Percentiles rank a stretch among this genome's conserved stretches.
phyloP scores from a whole-genome alignment of 2,113 vertebrate species.

The Charina bottae region DNA sequence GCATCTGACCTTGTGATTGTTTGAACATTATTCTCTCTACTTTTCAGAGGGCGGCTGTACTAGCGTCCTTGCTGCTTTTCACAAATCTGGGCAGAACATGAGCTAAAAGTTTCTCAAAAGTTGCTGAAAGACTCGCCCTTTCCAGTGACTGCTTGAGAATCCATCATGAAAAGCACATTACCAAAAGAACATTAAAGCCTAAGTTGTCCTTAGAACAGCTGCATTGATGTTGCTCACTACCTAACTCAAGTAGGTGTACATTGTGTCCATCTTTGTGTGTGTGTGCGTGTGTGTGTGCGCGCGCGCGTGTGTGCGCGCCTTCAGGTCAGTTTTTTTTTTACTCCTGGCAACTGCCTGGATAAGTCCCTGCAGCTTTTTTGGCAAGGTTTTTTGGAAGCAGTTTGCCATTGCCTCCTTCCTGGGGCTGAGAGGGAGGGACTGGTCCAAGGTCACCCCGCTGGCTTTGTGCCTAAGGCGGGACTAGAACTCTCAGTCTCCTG shows the following conservation, averaged over 20 bases:
- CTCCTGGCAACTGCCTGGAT: background rate
- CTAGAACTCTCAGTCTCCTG: background rate
- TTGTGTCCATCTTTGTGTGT: background rate
- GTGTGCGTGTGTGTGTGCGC: no score
- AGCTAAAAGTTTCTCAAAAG: background rate
- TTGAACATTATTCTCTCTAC: background rate
- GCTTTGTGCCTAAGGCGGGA: background rate
- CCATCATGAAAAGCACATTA: background rate
- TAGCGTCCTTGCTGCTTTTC: background rate
- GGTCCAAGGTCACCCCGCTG: background rate
- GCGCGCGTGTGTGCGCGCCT: no score
- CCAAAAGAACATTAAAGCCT: background rate
- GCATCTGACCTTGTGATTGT: background rate
- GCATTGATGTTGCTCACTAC: background rate
- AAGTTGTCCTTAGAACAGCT: background rate
- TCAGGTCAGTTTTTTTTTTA: background rate
- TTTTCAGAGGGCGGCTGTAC: background rate
- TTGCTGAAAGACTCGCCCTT: background rate
- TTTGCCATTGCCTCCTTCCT: background rate
- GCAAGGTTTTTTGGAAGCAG: background rate
- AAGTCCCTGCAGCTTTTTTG: background rate
- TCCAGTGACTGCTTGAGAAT: background rate
- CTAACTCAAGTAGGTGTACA: background rate
- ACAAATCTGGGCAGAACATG: background rate
- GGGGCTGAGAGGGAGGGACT: background rate